phyloP scores from a whole-genome alignment of 2,797 vertebrate species.

The Allobates femoralis region DNA sequence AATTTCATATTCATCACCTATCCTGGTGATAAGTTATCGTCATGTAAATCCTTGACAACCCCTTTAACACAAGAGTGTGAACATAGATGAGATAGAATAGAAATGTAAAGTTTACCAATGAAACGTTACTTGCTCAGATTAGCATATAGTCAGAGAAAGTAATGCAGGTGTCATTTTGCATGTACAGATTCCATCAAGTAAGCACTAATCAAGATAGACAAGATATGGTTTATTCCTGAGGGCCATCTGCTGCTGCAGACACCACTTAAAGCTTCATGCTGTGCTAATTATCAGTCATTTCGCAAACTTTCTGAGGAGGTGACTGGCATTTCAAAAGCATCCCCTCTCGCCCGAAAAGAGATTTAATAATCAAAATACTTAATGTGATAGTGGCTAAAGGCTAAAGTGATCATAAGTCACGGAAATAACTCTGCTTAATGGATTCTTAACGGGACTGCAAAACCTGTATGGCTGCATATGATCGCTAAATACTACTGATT shows the following conservation, averaged over 20 bases:
- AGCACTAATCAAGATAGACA: conserved; percentile 55
- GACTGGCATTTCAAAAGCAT: conserved; percentile 64
- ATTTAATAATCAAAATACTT: conserved; percentile 60
- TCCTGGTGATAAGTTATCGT: too few species aligned
- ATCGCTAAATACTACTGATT: conserved; percentile 9
- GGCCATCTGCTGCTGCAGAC: conserved; percentile 51
- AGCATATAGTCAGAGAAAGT: conserved; percentile 41
- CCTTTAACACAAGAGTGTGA: neutral
- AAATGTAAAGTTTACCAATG: neutral
- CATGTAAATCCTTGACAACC: too few species aligned
- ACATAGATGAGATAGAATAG: neutral
- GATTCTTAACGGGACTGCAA: conserved; percentile 21
- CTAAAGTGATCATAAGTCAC: conserved; percentile 45
- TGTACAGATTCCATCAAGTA: conserved; percentile 31
- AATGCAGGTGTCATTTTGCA: neutral
- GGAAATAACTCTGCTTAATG: conserved; percentile 54
- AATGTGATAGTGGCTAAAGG: conserved; percentile 50
- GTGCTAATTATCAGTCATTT: conserved; percentile 58
- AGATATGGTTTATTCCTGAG: conserved; percentile 59
- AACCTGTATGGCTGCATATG: neutral
- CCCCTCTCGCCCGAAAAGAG: conserved; percentile 47
- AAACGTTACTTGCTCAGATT: neutral
- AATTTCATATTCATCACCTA: too few species aligned
- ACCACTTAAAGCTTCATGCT: conserved; percentile 47
- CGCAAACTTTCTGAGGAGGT: conserved; percentile 61